Percentiles rank a stretch among this genome's conserved stretches.
phyloP scores from a whole-genome alignment of 2,888 invertebrate genomes.

The Deilephila porcellus region DNA sequence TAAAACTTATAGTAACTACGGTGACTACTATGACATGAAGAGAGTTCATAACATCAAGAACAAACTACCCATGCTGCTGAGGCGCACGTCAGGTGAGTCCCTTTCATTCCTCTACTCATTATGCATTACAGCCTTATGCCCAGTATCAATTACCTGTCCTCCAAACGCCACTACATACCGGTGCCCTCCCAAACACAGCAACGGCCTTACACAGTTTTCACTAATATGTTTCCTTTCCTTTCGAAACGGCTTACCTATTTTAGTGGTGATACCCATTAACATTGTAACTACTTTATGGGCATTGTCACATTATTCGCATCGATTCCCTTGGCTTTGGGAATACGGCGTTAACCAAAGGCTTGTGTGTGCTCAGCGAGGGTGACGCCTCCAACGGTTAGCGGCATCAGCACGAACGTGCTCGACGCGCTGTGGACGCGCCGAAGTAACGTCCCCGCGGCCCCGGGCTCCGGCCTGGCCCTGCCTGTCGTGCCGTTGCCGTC shows the following conservation, averaged over 20 bases:
- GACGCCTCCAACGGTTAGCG: not conserved
- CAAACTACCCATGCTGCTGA: slow-evolving; percentile 57
- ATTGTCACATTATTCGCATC: not conserved
- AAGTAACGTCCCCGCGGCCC: slow-evolving; percentile 24
- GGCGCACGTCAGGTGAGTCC: slow-evolving; percentile 61
- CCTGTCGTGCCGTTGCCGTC: not conserved
- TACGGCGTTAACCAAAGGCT: slow-evolving; percentile 60
- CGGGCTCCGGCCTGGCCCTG: not conserved
- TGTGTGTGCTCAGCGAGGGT: slow-evolving; percentile 70
- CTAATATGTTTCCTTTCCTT: not conserved
- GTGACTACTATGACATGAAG: slow-evolving; percentile 70
- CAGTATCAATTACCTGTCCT: too few species aligned
- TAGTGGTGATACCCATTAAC: not conserved
- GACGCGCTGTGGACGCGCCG: slow-evolving; percentile 42
- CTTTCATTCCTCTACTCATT: too few species aligned
- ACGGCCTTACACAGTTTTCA: not conserved
- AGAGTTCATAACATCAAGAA: slow-evolving; percentile 62
- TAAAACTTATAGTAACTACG: slow-evolving; percentile 54
- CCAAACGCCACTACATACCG: too few species aligned
- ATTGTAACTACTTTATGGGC: not conserved
- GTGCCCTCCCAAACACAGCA: too few species aligned
- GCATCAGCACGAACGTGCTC: slow-evolving; percentile 33
- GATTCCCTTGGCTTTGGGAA: slow-evolving; percentile 29
- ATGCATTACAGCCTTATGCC: not conserved
- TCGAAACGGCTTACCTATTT: not conserved